Conservation (phyloP, 2,113 vertebrate genomes). For the Nestor notabilis region DNA sequence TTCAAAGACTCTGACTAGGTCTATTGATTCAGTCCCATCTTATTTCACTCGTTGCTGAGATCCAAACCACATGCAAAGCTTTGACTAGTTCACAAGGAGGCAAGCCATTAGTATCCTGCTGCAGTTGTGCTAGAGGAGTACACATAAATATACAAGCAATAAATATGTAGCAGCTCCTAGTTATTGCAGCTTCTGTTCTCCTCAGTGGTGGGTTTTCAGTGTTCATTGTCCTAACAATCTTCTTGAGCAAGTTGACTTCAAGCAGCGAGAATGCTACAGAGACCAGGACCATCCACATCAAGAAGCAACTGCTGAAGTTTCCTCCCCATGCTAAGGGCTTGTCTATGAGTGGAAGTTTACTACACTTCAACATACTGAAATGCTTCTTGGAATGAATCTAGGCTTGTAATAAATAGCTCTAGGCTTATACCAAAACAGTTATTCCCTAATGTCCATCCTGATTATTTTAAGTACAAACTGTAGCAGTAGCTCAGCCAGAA, state of each 20-base stretch:
- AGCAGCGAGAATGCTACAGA: not conserved
- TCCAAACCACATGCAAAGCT: not conserved
- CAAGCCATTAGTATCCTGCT: not conserved
- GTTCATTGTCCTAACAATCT: not conserved
- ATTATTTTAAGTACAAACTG: conserved; percentile 17
- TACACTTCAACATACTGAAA: not conserved
- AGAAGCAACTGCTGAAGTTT: not conserved
- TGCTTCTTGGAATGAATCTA: not conserved
- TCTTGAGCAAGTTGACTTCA: not conserved
- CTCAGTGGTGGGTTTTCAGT: not conserved
- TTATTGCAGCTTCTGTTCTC: not conserved
- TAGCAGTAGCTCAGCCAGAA: conserved; percentile 39
- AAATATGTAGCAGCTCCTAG: not conserved
- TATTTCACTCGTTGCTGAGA: not conserved
- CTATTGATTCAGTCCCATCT: not conserved
- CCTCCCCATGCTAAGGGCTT: not conserved
- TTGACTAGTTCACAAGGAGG: not conserved
- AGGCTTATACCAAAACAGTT: conserved; percentile 5
- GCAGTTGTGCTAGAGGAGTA: not conserved
- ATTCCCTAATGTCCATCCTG: not conserved
- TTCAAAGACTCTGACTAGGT: not conserved
- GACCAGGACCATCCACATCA: not conserved
- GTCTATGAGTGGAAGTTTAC: not conserved
- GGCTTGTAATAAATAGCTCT: not conserved
- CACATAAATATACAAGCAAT: not conserved